Evolutionary conservation across 2,888 invertebrate species (phyloP), one percentile per base, ranked within the genome.

Genomic region (Brenthis ino): DNA sequence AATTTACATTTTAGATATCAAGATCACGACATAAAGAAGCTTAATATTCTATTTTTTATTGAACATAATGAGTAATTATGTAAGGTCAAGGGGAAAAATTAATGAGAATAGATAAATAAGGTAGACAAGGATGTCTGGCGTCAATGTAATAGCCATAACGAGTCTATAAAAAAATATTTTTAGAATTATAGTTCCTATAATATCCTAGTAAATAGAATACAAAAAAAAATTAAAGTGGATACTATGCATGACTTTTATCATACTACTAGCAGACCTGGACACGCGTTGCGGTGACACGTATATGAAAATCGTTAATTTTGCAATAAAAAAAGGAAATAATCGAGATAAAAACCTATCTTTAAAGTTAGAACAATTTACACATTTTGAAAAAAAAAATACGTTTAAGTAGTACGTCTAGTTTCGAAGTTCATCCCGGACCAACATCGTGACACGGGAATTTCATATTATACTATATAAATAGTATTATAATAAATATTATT

Each of bases 51-150:
- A 60, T 60, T 60, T 60, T 43, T 50, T 60, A 50, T 60, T 28
- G 28, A 60, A 60, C 12, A 60, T 60, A 60, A 60, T 50, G 60
- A 50, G 28, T 60, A 60, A 60, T 60, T 60, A 60, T 50, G 50
- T 60, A 60, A 60, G 60, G 60, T 60, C 50, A 16, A 60, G 16
- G 60, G 50, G 5, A 50, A 60, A 28, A 60, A 50, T 50, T 58
- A 60, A 60, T 37, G 43, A 63, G 53, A 8, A 63, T 53, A 63
- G 63, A 63, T 63, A 63, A 53, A 43, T 63, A 63, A 43, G 63
- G 63, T 37, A 53, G 63, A 63, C 63, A 63, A 63, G 63, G 53
- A 63, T 63, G 51, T 63, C 54, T 53, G 43, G 37, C 63, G 53
- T 63, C 43, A 63, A 20, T 20, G 53, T 54, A 63, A 24, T 63